A percentile compares a stretch with the other conserved stretches of the same genome.
These are phyloP conservation scores for Oscheius sp. DNA, from an alignment of 2,888 invertebrate species.

Conservation along the genomic window DNA sequence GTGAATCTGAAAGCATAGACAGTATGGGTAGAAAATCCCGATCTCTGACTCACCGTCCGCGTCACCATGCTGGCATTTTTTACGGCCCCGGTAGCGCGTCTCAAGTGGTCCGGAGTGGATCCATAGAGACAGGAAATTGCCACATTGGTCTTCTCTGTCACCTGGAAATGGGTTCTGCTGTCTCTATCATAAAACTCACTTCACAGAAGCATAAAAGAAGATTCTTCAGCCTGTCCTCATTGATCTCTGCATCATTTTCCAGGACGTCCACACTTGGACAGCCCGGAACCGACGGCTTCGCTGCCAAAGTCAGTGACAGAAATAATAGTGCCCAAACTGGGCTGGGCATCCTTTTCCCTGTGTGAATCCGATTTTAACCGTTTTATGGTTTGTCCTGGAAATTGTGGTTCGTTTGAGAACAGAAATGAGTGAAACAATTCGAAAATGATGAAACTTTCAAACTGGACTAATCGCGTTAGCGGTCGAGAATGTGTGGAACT, in stretches of 20 bases:
- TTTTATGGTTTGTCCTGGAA: too few species aligned
- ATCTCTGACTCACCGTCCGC: constrained; percentile 45
- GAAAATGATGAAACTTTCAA: too few species aligned
- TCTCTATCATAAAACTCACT: constrained; percentile 33
- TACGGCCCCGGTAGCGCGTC: constrained; percentile 56
- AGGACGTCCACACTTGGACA: constrained; percentile 67
- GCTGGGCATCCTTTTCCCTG: background rate
- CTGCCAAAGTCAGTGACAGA: background rate
- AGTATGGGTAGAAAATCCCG: background rate
- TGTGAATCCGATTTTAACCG: too few species aligned
- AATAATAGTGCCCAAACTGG: constrained; percentile 22
- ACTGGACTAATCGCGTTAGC: too few species aligned
- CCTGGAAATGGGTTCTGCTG: constrained; percentile 33
- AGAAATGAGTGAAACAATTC: too few species aligned
- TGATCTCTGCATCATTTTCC: constrained; percentile 50
- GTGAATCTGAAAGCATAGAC: constrained; percentile 45
- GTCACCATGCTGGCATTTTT: constrained; percentile 58
- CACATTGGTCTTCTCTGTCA: constrained; percentile 44
- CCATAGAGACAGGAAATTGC: constrained; percentile 65
- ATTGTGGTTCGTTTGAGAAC: too few species aligned
- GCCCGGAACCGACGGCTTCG: constrained; percentile 50
- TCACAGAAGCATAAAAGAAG: constrained; percentile 61
- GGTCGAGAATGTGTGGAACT: too few species aligned
- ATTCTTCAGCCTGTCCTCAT: constrained; percentile 50
- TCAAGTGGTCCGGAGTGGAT: constrained; percentile 62